Evolutionary conservation across 2,113 vertebrate genomes (phyloP).

Genomic region (Urocolius indicus): DNA sequence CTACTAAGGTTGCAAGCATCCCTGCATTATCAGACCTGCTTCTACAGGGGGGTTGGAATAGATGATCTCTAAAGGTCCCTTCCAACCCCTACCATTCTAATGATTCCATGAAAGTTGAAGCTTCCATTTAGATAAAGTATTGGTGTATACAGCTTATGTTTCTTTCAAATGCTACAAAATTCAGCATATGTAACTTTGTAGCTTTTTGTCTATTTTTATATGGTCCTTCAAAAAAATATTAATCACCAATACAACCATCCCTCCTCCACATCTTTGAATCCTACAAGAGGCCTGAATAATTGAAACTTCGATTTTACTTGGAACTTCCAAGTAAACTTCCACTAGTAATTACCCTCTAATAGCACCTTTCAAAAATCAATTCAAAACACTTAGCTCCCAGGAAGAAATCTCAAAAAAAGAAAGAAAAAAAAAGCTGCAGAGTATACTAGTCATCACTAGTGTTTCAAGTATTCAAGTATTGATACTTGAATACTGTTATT

Average conservation of each 20-base stretch:
- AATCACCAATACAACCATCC: background rate
- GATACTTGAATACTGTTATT: background rate
- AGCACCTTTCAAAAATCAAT: slow-evolving; percentile 32
- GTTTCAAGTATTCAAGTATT: no score
- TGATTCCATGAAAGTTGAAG: background rate
- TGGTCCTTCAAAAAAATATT: background rate
- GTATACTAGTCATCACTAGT: background rate
- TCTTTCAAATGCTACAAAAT: background rate
- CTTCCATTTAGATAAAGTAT: background rate
- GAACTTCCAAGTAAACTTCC: no score
- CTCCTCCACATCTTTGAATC: background rate
- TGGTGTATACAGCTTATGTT: background rate
- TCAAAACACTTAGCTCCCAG: background rate
- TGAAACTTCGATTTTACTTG: slow-evolving; percentile 7
- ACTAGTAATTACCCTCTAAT: slow-evolving; percentile 25
- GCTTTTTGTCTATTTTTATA: background rate
- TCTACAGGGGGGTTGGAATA: no score
- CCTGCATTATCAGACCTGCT: background rate
- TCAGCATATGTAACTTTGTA: background rate
- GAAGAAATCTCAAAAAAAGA: background rate
- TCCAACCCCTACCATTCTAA: no score
- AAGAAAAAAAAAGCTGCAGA: background rate
- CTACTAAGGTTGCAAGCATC: background rate
- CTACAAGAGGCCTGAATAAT: slow-evolving; percentile 1
- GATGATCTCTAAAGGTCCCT: no score